Base-by-base conservation (phyloP, 1,140 invertebrate genomes). In the Xylocopa sonorina region DNA sequence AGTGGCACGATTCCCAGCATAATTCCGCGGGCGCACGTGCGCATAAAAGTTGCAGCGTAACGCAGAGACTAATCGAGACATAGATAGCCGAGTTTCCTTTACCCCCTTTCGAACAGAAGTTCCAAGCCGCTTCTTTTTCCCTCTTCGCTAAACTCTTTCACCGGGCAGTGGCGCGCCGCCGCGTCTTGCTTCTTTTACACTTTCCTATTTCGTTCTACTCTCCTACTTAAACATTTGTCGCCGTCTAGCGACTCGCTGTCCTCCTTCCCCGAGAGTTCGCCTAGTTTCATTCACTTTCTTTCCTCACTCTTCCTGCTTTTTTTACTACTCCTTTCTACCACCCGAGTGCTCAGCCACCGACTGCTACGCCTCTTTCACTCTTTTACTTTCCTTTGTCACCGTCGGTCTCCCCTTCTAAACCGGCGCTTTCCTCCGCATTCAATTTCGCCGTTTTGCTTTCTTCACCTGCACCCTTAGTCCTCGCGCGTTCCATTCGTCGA, bases 251-350 rank as follows among this genome's bases (percentile, higher is more conserved):
- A 46, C 60, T 63, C 60, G n/a, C 18, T 41, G 24, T 46, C 24
- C 66, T 41, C 32, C 34, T 57, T 53, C 24, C 24, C 48, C 24
- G 18, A 12, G 50, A 12, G 50, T 55, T 41, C 38, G 14, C 12
- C 27, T n/a, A n/a, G 18, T 38, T 43, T 38, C 57, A 50, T 57
- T 50, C 43, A 38, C 57, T 73, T 73, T 73, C 57, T 41, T 62
- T 18, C 6, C 9, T 51, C 67, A 38, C n/a, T 55, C 41, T 62
- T 43, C 24, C 27, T 38, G 3, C 32, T 48, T 62, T 62, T n/a
- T 60, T 43, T 38, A 21, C 18, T 43, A 12, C 34, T 27, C 18
- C 57, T 18, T 18, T 18, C 50, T 3, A 14, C 32, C 16, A 18
- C 29, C 34, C 46, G 10, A 1, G 41, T 12, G n/a, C 64, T 55